Conservation (phyloP, 2,113 vertebrate genomes). For the Pluvianellus socialis region DNA sequence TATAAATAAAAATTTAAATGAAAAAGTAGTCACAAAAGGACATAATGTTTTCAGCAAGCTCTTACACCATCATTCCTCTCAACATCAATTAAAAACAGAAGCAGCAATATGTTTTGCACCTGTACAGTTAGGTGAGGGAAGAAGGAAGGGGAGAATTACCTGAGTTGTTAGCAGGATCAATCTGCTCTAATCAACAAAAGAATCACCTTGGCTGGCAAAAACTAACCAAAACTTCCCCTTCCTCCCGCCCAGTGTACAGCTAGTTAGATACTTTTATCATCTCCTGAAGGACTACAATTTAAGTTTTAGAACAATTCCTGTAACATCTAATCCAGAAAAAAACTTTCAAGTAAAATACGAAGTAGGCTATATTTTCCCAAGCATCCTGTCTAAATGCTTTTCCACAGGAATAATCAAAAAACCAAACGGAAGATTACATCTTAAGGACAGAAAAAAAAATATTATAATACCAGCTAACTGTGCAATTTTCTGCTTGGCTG, state of each 20-base stretch:
- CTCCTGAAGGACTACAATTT: neutral
- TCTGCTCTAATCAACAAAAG: neutral
- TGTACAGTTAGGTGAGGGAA: neutral
- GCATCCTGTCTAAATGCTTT: neutral
- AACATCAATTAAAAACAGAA: neutral
- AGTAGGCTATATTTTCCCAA: neutral
- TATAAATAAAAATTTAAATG: neutral
- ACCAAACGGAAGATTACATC: neutral
- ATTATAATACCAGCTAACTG: slow-evolving; percentile 80
- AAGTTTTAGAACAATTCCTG: neutral
- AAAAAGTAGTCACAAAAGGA: neutral
- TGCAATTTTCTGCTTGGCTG: slow-evolving; percentile 90
- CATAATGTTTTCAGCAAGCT: neutral
- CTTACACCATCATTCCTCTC: neutral
- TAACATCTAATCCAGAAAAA: neutral
- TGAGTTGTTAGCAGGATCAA: rapidly evolving
- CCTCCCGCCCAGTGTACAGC: neutral
- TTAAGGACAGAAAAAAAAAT: neutral
- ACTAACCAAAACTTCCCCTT: neutral
- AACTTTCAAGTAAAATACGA: neutral
- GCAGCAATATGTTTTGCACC: neutral
- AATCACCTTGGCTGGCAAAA: neutral
- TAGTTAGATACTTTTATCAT: neutral
- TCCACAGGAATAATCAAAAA: neutral
- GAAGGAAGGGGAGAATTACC: neutral